These are phyloP conservation scores for Embiotoca jacksoni DNA, from an alignment of 2,113 vertebrate genomes.

Conservation along the genomic window DNA sequence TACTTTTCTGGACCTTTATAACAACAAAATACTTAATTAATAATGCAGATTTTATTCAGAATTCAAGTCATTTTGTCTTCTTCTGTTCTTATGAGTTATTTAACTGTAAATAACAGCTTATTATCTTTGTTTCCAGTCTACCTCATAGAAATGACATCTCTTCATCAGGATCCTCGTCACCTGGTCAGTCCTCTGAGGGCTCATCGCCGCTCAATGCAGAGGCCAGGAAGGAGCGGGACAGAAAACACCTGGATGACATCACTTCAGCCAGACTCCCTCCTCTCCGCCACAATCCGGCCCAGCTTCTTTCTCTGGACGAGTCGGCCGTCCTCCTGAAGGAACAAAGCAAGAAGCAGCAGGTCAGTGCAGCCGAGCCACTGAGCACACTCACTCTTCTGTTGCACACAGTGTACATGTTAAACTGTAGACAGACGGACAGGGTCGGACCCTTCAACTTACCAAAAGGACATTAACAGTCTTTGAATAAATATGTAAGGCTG, in stretches of 20 bases:
- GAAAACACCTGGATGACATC: conserved; percentile 92
- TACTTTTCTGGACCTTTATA: neutral
- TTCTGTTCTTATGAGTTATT: neutral
- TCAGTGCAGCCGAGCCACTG: conserved; percentile 60
- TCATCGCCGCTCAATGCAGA: conserved; percentile 77
- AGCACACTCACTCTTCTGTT: neutral
- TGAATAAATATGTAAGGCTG: no score
- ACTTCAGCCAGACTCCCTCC: conserved; percentile 91
- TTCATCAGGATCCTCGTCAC: conserved; percentile 78
- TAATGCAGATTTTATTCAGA: neutral
- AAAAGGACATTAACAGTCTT: no score
- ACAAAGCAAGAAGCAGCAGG: conserved; percentile 90
- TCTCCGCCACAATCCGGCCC: conserved; percentile 86
- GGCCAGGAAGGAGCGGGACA: conserved; percentile 84
- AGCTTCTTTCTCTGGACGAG: conserved; percentile 89
- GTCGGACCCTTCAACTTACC: no score
- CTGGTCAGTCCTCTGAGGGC: conserved; percentile 69
- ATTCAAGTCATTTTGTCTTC: neutral
- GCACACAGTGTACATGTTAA: neutral
- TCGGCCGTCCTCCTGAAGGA: conserved; percentile 86
- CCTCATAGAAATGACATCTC: conserved; percentile 73
- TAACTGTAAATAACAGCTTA: neutral
- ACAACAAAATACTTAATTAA: no score
- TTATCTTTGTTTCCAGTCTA: conserved; percentile 78
- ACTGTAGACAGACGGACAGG: no score